Conservation (phyloP, 2,888 invertebrate species). For the Polylopha cassiicola region DNA sequence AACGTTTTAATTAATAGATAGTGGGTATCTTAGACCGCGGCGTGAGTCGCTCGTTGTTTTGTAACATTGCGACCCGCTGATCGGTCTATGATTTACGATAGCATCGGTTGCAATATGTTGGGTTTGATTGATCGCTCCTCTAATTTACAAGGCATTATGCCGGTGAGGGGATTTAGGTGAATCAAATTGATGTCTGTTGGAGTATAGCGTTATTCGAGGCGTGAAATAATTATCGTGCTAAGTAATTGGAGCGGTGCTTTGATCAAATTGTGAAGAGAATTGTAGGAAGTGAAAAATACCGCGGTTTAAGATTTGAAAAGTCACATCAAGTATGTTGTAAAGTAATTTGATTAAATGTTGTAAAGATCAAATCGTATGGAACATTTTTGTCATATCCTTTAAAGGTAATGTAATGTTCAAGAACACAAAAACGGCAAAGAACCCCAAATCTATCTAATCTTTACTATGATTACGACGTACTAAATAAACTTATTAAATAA, state of each 20-base stretch:
- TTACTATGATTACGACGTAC: too few relatives aligned
- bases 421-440: too few relatives aligned
- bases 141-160: constrained; percentile 16
- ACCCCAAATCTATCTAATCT: too few relatives aligned
- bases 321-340: too few relatives aligned
- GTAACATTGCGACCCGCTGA: constrained; percentile 8
- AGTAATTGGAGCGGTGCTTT: constrained; percentile 16
- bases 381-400: too few relatives aligned
- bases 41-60: too few relatives aligned
- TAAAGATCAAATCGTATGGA: too few relatives aligned
- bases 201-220: constrained; percentile 14
- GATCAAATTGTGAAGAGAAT: constrained; percentile 8
- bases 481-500: too few relatives aligned
- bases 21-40: too few relatives aligned
- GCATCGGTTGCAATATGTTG: constrained; percentile 13
- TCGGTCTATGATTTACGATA: constrained; percentile 12
- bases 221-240: constrained; percentile 11
- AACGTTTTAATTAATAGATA: constrained; percentile 16
- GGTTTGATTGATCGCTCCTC: constrained; percentile 18
- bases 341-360: too few relatives aligned
- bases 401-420: too few relatives aligned
- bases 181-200: constrained; percentile 12
- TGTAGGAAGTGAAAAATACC: neutral
- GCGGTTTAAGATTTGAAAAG: too few relatives aligned
- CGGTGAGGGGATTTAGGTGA: constrained; percentile 12